A percentile compares a stretch with the other conserved stretches of the same genome.
Conservation (phyloP, 2,113 vertebrate species). For the Scalopus aquaticus region DNA sequence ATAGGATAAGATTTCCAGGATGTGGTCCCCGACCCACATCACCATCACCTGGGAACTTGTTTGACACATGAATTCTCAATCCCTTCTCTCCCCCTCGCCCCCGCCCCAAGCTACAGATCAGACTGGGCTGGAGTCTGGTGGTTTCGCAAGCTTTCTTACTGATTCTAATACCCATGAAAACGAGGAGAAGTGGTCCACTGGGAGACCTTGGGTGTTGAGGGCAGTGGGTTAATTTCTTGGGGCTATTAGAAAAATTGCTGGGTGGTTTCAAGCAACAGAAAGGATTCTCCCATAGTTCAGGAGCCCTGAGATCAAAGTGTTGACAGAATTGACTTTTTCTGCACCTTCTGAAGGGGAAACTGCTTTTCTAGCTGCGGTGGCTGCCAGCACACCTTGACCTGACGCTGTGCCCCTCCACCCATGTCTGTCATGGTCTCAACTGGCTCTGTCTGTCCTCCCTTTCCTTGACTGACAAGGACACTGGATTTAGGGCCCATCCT, state of each 20-base stretch:
- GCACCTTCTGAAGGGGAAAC: background rate
- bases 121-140: too few species aligned
- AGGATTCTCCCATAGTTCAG: background rate
- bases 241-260: background rate
- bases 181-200: background rate
- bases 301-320: background rate
- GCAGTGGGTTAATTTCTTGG: background rate
- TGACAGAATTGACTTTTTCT: background rate
- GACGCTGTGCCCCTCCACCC: fast-evolving
- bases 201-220: background rate
- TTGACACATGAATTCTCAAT: background rate
- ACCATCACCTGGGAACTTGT: background rate
- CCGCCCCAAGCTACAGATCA: background rate
- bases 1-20: background rate
- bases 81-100: too few species aligned
- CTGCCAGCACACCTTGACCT: background rate
- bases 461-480: background rate
- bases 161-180: background rate
- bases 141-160: background rate
- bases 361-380: background rate
- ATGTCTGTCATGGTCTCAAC: too few species aligned
- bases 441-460: background rate
- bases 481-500: background rate
- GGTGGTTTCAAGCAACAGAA: background rate
- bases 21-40: background rate